Evolutionary conservation across 1,140 invertebrate genomes (phyloP), one percentile per base, ranked within the genome.

Genomic region (Aphaenogaster ashmeadi): DNA sequence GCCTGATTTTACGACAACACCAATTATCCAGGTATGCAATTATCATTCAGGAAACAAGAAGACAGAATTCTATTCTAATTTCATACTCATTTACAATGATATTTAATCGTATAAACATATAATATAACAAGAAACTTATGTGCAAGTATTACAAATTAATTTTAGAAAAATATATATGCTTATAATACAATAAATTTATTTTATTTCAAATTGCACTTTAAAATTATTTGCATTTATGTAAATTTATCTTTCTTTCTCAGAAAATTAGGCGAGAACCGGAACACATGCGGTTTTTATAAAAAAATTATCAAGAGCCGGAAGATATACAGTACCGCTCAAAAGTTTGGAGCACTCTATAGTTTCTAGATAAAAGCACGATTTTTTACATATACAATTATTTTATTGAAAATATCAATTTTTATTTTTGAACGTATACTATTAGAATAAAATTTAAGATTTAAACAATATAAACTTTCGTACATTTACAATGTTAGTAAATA

Each of bases 61-160:
- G 0, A 75, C 9, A 67, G 11, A 86, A 47, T 54, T n/a, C 11
- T 66, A 41, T 56, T 78, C 4, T 50, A 41, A 62, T 77, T 78
- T 66, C 3, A 41, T 54, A 21, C 41, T 44, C 11, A 33, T 13
- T 60, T 44, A 44, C 18, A 75, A 11, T 27, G 0, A 54, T n/a
- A 44, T 36, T 64, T 5, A 21, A 64, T 79, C 8, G 38, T 67
- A 21, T 56, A 0, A 11, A 7, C 11, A n/a, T 13, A 54, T n/a
- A 5, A 74, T 74, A 21, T 74, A 13, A 2, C 18, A 33, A 9
- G 11, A 21, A 56, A 21, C 4, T 74, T 56, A 41, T 74, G 5
- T 74, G 5, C 7, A n/a, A 36, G 21, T 50, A 50, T 71, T 36
- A 15, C 27, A 36, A 62, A 18, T 15, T 62, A 36, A 2, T 62